Percentiles rank a stretch among this genome's conserved stretches.
Evolutionary conservation across 2,113 vertebrate species (phyloP).

Genomic region (western clawed frog (Xenopus tropicalis)): UCB_Xtro_10.0 CM004443.2:86107501-86108000

Average conservation of each 20-base stretch:
- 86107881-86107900: slow-evolving; percentile 11
- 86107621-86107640: background rate
- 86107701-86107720: no score
- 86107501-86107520: no score
- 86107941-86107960: background rate
- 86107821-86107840: slow-evolving; percentile 7
- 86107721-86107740: no score
- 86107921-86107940: background rate
- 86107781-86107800: background rate
- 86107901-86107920: background rate
- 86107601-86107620: background rate
- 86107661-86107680: no score
- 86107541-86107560: no score
- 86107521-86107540: no score
- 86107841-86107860: slow-evolving; percentile 14
- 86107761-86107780: background rate
- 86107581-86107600: no score
- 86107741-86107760: no score
- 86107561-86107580: no score
- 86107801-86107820: slow-evolving; percentile 1
- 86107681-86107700: no score
- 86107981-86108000: no score
- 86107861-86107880: slow-evolving; percentile 4
- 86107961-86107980: no score
- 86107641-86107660: background rate